Evolutionary conservation across 1,140 invertebrate genomes (phyloP).

Genomic region (Argopecten irradians): DNA sequence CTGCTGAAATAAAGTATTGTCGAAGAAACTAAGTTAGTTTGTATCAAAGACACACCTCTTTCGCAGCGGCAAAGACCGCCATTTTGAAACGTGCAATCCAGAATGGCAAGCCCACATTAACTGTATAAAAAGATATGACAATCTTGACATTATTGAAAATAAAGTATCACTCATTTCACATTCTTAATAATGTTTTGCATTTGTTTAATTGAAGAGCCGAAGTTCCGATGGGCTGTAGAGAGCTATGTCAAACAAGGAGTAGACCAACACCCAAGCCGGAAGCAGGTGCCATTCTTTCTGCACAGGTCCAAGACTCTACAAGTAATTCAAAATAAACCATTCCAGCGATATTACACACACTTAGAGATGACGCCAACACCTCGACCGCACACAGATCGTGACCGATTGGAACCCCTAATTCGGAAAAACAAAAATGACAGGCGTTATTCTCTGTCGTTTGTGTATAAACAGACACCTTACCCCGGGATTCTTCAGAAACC

Average conservation of each 20-base stretch:
- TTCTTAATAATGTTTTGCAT: neutral
- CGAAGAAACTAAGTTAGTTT: no score
- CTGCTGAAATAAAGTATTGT: no score
- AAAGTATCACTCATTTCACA: no score
- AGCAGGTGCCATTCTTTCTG: slow-evolving; percentile 1
- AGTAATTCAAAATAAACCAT: slow-evolving; percentile 6
- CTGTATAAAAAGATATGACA: no score
- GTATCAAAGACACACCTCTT: no score
- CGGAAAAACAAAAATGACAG: slow-evolving; percentile 1
- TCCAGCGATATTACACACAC: neutral
- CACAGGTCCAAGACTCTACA: neutral
- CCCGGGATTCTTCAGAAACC: neutral
- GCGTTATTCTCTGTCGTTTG: neutral
- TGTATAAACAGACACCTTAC: neutral
- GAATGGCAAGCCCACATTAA: no score
- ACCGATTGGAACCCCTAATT: neutral
- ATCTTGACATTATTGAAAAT: no score
- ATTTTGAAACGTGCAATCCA: no score
- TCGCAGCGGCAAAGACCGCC: no score
- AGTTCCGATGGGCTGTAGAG: neutral
- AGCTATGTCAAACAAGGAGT: neutral
- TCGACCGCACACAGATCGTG: neutral
- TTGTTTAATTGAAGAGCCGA: neutral
- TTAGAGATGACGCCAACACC: neutral
- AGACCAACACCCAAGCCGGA: neutral